Conservation (phyloP, 1,140 invertebrate genomes). For the Sweltsa coloradensis region DNA sequence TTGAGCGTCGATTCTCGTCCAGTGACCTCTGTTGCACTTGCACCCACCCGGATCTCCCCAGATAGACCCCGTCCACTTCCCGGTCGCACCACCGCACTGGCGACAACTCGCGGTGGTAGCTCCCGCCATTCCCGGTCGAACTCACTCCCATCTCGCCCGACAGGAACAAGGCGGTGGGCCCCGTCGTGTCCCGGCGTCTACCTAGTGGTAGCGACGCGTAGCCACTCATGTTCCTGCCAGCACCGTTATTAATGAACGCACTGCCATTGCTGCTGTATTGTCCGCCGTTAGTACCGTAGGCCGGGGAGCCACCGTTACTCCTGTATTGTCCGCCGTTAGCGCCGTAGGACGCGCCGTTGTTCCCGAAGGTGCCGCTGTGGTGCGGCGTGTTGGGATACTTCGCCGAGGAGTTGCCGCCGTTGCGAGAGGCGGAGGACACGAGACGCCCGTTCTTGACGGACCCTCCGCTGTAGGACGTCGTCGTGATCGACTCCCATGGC, state of each 20-base stretch:
- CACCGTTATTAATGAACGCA: too few relatives aligned
- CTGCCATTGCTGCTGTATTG: too few relatives aligned
- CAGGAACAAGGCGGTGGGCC: conserved; percentile 11
- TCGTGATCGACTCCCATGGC: conserved; percentile 27
- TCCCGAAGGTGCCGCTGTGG: too few relatives aligned
- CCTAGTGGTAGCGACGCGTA: too few relatives aligned
- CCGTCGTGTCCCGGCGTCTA: neutral
- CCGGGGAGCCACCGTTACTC: too few relatives aligned
- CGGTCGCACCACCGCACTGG: conserved; percentile 45
- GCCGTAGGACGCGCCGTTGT: too few relatives aligned
- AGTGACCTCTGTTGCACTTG: conserved; percentile 43
- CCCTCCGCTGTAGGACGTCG: conserved; percentile 16
- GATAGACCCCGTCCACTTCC: conserved; percentile 43
- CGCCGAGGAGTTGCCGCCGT: too few relatives aligned
- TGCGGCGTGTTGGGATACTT: too few relatives aligned
- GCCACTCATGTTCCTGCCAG: too few relatives aligned
- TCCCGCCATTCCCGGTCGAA: conserved; percentile 21
- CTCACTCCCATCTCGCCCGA: conserved; percentile 29
- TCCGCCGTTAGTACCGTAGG: too few relatives aligned
- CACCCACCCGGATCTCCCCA: conserved; percentile 42
- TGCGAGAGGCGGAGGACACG: conserved; percentile 24
- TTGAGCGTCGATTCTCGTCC: conserved; percentile 35
- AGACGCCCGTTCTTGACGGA: conserved; percentile 18
- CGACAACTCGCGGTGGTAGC: conserved; percentile 34
- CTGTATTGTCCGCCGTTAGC: too few relatives aligned